These are phyloP conservation scores for Emydocephalus ijimae DNA, from an alignment of 2,113 vertebrate genomes.

Conservation along the genomic window DNA sequence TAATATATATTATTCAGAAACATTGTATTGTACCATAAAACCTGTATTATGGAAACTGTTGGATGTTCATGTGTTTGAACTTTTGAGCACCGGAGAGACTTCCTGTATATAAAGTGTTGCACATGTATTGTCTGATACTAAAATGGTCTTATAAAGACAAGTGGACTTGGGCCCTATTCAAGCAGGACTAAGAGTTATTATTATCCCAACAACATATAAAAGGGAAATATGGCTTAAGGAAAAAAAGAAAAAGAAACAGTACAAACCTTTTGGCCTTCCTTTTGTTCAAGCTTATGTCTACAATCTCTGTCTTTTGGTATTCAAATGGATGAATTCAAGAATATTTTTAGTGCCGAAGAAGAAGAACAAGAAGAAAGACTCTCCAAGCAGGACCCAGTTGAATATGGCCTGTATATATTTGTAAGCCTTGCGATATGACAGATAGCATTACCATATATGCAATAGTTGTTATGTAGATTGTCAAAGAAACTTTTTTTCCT, in stretches of 20 bases:
- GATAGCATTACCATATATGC: conserved; percentile 94
- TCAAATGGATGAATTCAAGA: conserved; percentile 68
- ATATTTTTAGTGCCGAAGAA: conserved; percentile 78
- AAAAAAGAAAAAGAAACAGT: conserved; percentile 58
- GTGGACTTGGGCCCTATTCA: conserved; percentile 84
- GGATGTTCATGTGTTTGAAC: conserved; percentile 84
- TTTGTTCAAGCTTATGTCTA: conserved; percentile 69
- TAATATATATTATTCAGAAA: conserved; percentile 86
- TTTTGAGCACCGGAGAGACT: conserved; percentile 86
- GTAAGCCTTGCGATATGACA: conserved; percentile 83
- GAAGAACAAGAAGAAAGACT: conserved; percentile 67
- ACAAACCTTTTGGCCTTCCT: conserved; percentile 70
- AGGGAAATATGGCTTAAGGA: conserved; percentile 57
- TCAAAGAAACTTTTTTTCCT: conserved; percentile 76
- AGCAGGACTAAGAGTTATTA: conserved; percentile 66
- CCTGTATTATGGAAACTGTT: conserved; percentile 81
- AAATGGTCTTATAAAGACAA: conserved; percentile 90
- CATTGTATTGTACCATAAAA: conserved; percentile 86
- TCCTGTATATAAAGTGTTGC: conserved; percentile 98
- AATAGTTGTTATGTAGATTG: conserved; percentile 92
- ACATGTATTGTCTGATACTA: conserved; percentile 90
- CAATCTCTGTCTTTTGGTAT: conserved; percentile 75
- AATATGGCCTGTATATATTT: conserved; percentile 82
- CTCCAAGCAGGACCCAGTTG: conserved; percentile 70
- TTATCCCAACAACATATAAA: conserved; percentile 59